These are phyloP conservation scores for Sinocyclocheilus grahami DNA, from an alignment of 2,113 vertebrate genomes.

Conservation along the genomic window DNA sequence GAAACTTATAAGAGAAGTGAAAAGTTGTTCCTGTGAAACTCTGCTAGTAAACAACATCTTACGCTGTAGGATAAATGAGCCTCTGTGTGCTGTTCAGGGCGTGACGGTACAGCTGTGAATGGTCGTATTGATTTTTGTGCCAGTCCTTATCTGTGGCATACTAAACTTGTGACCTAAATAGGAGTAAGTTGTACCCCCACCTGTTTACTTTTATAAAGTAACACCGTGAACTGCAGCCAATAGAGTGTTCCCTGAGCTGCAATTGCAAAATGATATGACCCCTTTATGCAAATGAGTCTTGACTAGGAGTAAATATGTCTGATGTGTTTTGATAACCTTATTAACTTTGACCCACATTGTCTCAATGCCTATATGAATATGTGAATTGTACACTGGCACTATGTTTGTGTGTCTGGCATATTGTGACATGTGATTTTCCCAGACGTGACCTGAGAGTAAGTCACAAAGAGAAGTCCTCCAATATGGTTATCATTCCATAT, in stretches of 20 bases:
- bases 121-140: neutral
- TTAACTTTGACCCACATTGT: neutral
- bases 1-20: conserved; percentile 1
- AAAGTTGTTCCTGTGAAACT: conserved; percentile 16
- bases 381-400: neutral
- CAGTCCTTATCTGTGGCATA: conserved; percentile 39
- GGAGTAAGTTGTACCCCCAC: conserved; percentile 23
- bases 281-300: neutral
- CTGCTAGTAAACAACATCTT: conserved; percentile 15
- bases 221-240: conserved; percentile 5
- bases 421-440: conserved; percentile 10
- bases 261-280: conserved; percentile 3
- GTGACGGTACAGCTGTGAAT: conserved; percentile 7
- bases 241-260: neutral
- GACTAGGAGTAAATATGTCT: neutral
- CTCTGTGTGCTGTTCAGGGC: neutral
- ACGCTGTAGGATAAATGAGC: neutral
- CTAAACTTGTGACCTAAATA: conserved; percentile 41
- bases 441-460: neutral
- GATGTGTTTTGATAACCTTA: neutral
- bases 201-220: conserved; percentile 31
- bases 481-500: neutral
- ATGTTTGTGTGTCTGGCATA: neutral
- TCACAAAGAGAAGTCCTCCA: neutral
- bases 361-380: neutral